phyloP scores from a whole-genome alignment of 2,113 vertebrate species.

The Sceloporus undulatus region DNA sequence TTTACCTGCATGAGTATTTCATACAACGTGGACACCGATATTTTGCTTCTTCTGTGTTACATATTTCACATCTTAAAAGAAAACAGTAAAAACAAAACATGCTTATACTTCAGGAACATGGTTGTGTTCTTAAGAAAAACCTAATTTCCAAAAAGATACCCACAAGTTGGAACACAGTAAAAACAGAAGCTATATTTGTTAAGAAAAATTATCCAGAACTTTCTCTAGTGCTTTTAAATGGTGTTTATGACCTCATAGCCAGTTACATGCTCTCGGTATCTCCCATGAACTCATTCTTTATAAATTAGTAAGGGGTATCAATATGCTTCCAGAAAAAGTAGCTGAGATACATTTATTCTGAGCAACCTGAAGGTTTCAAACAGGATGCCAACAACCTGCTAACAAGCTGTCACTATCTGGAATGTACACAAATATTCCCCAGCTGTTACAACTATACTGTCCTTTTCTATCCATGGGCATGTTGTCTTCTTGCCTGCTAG shows the following conservation, averaged over 20 bases:
- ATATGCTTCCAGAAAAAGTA: slow-evolving; percentile 7
- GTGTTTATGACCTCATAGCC: neutral
- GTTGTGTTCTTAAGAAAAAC: neutral
- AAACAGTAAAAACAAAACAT: neutral
- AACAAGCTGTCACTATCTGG: neutral
- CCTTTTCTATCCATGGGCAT: neutral
- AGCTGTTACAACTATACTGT: neutral
- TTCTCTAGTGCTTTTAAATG: neutral
- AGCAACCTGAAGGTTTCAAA: neutral
- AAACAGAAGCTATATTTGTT: no score
- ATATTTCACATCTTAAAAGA: slow-evolving; percentile 87
- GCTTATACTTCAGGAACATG: neutral
- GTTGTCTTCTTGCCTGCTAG: neutral
- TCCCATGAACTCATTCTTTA: neutral
- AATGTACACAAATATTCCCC: no score
- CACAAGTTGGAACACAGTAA: neutral
- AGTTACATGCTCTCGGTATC: neutral
- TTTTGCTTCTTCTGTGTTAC: slow-evolving; percentile 86
- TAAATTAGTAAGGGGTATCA: neutral
- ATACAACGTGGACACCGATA: slow-evolving; percentile 93
- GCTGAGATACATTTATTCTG: neutral
- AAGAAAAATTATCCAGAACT: neutral
- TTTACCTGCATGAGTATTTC: slow-evolving; percentile 91
- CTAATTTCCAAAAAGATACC: neutral
- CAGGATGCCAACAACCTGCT: neutral